Evolutionary conservation across 92 coral and sea anemone genomes (phyloP), one percentile per base, ranked within the genome.

Genomic region (Hydrozoanthus gracilis): DNA sequence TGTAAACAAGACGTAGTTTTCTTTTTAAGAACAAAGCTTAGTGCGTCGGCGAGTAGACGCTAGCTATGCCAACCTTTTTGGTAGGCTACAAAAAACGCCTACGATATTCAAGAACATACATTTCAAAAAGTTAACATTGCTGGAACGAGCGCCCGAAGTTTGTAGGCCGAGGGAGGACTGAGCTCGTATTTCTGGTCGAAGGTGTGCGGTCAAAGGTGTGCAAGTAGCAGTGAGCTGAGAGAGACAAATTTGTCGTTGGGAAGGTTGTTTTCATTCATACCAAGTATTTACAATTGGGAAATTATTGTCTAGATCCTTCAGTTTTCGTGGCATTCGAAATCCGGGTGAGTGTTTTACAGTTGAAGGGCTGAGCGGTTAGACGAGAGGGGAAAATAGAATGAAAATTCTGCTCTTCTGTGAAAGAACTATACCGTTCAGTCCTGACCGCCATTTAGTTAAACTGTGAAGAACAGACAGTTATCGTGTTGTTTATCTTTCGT

Each of bases 171-270:
- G 4, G 60, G 60, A 74, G 61, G 12, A 55, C 78, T 74, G 78
- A 60, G 61, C 51, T 12, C 51, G 77, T 73, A 50, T 49, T 49
- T 74, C 6, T 74, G 12, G 44, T 18, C 79, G 79, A 74, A 74
- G 79, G 79, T 60, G 79, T 74, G 79, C 79, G 12, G 44, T 18
- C 79, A 58, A 74, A 74, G 79, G 79, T 60, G 79, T 74, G 79
- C 79, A 74, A 50, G 75, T 27, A 27, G 39, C 39, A 70, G 5
- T 1, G 39, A 65, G 35, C 70, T 65, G 70, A 70, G 4, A 69
- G 15, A 13, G 44, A 17, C n/a, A n/a, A 16, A 5, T 73, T 48
- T 14, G 56, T 11, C 15, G 4, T 4, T 7, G 20, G 35, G 58
- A 44, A 51, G 14, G 58, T 74, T 74, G 79, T 50, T 47, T 44